These are phyloP conservation scores for Thecocarcelia acutangulata DNA, from an alignment of 2,888 invertebrate species.

Conservation along the genomic window DNA sequence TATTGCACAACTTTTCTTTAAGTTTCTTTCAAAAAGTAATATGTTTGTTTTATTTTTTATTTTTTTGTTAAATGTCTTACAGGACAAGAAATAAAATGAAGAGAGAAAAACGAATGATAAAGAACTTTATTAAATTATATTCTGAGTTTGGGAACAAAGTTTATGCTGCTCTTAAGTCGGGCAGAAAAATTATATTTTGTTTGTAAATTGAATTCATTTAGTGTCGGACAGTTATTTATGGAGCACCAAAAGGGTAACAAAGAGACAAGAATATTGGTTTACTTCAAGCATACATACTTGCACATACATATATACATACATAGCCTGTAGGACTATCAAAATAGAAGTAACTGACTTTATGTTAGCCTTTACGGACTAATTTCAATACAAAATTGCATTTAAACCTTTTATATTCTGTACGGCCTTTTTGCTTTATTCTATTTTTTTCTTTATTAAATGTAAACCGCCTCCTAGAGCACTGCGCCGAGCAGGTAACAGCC, in stretches of 20 bases:
- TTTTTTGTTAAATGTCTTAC: slow-evolving; percentile 32
- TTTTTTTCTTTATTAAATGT: too few relatives aligned
- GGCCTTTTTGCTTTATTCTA: too few relatives aligned
- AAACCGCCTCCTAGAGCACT: too few relatives aligned
- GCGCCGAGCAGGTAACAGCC: too few relatives aligned
- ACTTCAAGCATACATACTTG: not conserved
- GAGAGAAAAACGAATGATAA: slow-evolving; percentile 3
- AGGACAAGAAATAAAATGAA: slow-evolving; percentile 5
- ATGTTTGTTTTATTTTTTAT: slow-evolving; percentile 1
- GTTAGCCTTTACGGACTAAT: too few relatives aligned
- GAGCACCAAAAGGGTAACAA: not conserved
- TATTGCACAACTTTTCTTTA: slow-evolving; percentile 56
- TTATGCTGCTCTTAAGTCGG: slow-evolving; percentile 17
- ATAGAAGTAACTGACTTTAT: too few relatives aligned
- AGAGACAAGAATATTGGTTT: slow-evolving; percentile 31
- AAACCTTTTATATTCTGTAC: too few relatives aligned
- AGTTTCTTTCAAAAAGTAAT: slow-evolving; percentile 23
- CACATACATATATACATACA: not conserved
- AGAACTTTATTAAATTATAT: slow-evolving; percentile 64
- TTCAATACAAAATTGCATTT: too few relatives aligned
- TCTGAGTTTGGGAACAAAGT: slow-evolving; percentile 47
- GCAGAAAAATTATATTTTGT: slow-evolving; percentile 49
- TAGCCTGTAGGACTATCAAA: too few relatives aligned
- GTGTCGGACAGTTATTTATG: slow-evolving; percentile 1
- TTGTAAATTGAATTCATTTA: slow-evolving; percentile 58